A percentile compares a stretch with the other conserved stretches of the same genome.
phyloP scores from a whole-genome alignment of 2,888 invertebrate genomes.

The Pandemis corylana region DNA sequence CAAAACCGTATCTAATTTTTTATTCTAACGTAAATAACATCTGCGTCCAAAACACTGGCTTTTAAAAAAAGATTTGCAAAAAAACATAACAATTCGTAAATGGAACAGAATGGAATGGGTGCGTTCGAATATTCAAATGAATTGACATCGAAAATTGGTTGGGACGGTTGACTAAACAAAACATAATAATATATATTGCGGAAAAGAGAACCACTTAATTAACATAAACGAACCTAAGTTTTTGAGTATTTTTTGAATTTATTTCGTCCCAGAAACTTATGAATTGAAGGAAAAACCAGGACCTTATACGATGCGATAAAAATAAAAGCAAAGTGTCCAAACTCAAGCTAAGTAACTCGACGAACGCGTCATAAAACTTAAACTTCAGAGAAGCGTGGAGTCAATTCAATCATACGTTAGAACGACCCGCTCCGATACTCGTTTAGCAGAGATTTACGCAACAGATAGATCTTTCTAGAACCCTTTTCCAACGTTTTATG shows the following conservation, averaged over 20 bases:
- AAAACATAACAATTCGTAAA: slow-evolving; percentile 14
- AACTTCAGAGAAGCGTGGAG: slow-evolving; percentile 23
- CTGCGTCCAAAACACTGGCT: slow-evolving; percentile 1
- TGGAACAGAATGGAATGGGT: slow-evolving; percentile 16
- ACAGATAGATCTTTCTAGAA: slow-evolving; percentile 43
- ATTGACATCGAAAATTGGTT: not conserved
- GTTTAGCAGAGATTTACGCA: slow-evolving; percentile 44
- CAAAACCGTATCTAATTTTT: not conserved
- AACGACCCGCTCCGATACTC: slow-evolving; percentile 39
- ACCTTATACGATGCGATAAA: not conserved
- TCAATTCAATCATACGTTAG: slow-evolving; percentile 42
- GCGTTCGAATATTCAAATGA: slow-evolving; percentile 50
- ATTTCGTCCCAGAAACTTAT: not conserved
- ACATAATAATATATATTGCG: too few relatives aligned
- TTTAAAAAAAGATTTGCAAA: not conserved
- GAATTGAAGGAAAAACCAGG: not conserved
- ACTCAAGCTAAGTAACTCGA: slow-evolving; percentile 23
- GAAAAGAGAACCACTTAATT: too few relatives aligned
- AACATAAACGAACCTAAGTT: too few relatives aligned
- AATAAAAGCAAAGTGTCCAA: slow-evolving; percentile 13
- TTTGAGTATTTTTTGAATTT: too few relatives aligned
- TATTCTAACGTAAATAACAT: slow-evolving; percentile 6
- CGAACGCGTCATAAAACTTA: slow-evolving; percentile 36
- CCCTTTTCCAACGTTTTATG: slow-evolving; percentile 43
- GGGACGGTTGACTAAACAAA: slow-evolving; percentile 35